Base-by-base conservation (phyloP, 2,113 vertebrate species). In the Chlamydotis undulata region DNA sequence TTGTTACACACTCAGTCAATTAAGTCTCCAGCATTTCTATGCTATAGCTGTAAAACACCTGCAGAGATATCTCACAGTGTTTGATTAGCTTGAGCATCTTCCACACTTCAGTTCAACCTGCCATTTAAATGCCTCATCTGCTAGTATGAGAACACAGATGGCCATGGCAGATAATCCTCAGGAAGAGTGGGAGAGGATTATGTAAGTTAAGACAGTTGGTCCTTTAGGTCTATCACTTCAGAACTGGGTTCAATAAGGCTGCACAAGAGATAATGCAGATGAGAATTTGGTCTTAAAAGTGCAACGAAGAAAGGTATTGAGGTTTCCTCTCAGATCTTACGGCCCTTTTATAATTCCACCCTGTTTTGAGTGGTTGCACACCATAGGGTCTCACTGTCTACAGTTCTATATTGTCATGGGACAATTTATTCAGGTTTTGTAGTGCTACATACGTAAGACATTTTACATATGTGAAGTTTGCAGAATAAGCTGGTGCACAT, bases 21-120 rank as follows among this genome's bases (percentile, higher is more conserved):
- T 53, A 96, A 74, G 79, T 45, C 24, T 64, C 94, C 81, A 96
- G 57, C 29, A 50, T 85, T 93, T 87, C 89, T 25, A 83, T 41
- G 31, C 53, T 69, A 71, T 8, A 33, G 68, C 70, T 88, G 83
- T 28, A 76, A 92, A 92, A 83, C 45, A 94, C 87, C 92, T 79
- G 82, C 28, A 67, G 65, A 63, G 64, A 80, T 33, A 63, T 13
- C 19, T 56, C 23, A 56, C 25, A 78, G 83, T 11, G 50, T 56
- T 64, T 57, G 45, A 89, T 83, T 57, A 76, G 52, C 50, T 64
- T n/a, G 24, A 81, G 43, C 69, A 92, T 74, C 82, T 95, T 68
- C 64, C 75, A 63, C 74, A 61, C 8, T 87, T 94, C 63, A 68
- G 63, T 89, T 86, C 4, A 7, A 64, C 14, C 37, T 89, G 65